These are phyloP conservation scores for Drosophila pegasa DNA, from an alignment of 2,888 invertebrate species.

Conservation along the genomic window DNA sequence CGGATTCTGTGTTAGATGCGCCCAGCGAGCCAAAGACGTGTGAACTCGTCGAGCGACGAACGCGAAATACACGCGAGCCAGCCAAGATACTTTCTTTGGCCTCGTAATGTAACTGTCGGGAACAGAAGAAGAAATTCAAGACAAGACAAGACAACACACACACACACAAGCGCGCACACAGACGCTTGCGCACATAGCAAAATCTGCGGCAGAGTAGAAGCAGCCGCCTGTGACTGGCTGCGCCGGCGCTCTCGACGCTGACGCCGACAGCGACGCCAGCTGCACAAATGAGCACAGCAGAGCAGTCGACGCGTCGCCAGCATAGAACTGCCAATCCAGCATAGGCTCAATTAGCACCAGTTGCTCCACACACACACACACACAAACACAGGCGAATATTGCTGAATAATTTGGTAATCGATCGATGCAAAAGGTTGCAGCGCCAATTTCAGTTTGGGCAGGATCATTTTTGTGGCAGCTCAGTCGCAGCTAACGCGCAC, in stretches of 20 bases:
- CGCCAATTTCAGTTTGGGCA: conserved; percentile 24
- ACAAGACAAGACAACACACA: conserved; percentile 51
- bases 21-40: conserved; percentile 82
- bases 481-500: conserved; percentile 44
- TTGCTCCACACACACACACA: no score
- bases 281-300: conserved; percentile 73
- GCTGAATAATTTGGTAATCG: conserved; percentile 67
- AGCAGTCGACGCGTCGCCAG: conserved; percentile 28
- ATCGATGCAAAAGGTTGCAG: conserved; percentile 22
- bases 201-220: conserved; percentile 42
- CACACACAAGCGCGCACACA: conserved; percentile 16
- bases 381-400: no score
- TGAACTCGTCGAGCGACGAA: conserved; percentile 85
- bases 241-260: conserved; percentile 52
- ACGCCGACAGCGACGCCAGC: conserved; percentile 50
- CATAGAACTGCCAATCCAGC: conserved; percentile 41
- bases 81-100: conserved; percentile 84
- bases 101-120: conserved; percentile 81
- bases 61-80: conserved; percentile 84
- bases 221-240: conserved; percentile 60
- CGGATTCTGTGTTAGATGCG: conserved; percentile 53
- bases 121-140: conserved; percentile 75
- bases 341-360: conserved; percentile 54
- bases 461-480: conserved; percentile 30
- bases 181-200: conserved; percentile 21